Percentiles rank a stretch among this genome's conserved stretches.
These are phyloP conservation scores for Lottia gigantea DNA, from an alignment of 2,888 invertebrate genomes.

Conservation along the genomic window DNA sequence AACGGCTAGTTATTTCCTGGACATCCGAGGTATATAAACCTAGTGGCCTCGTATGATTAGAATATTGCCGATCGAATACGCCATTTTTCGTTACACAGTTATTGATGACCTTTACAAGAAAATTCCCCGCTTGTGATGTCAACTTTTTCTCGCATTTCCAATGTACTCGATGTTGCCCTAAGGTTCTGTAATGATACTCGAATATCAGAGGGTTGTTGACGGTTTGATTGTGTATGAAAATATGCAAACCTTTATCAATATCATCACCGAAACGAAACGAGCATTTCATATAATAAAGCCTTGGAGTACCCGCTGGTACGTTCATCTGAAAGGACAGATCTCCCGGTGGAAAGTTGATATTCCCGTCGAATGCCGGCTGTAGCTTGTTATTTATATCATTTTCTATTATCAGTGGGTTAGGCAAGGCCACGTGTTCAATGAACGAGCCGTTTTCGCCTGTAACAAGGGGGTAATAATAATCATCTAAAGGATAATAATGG, in stretches of 20 bases:
- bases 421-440: neutral
- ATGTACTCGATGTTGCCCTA: conserved; percentile 16
- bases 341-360: neutral
- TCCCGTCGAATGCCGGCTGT: neutral
- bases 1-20: conserved; percentile 4
- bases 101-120: conserved; percentile 9
- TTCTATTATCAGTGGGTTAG: neutral
- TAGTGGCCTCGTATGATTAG: conserved; percentile 8
- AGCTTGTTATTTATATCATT: neutral
- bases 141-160: conserved; percentile 14
- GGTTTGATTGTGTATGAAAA: neutral
- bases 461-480: neutral
- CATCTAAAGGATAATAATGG: neutral
- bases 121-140: neutral
- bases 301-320: neutral
- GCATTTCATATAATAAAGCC: conserved; percentile 4
- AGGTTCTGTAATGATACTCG: conserved; percentile 11
- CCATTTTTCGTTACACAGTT: conserved; percentile 15
- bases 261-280: conserved; percentile 15
- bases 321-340: neutral
- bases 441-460: neutral
- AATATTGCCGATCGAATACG: conserved; percentile 20
- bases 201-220: neutral
- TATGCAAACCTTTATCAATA: conserved; percentile 13
- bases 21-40: conserved; percentile 10